Percentiles rank a stretch among this genome's conserved stretches.
Conservation (phyloP, 2,888 invertebrate genomes). For the Onchidella celtica region DNA sequence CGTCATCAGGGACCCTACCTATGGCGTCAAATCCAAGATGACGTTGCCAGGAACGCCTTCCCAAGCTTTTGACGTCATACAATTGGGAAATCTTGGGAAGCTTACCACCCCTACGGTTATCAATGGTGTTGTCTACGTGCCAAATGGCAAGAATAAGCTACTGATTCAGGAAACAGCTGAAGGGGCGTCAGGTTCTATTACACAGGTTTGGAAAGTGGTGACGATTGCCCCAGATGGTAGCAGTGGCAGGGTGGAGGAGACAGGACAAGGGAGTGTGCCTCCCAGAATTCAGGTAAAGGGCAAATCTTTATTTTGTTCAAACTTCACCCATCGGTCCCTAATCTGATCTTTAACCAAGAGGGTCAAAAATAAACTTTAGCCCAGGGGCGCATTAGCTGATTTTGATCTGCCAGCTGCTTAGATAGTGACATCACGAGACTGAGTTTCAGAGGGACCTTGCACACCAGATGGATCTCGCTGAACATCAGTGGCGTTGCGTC, state of each 20-base stretch:
- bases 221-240: conserved; percentile 1
- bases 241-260: conserved; percentile 23
- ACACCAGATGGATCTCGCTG: too few relatives aligned
- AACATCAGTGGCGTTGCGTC: too few relatives aligned
- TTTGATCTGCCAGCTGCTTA: too few relatives aligned
- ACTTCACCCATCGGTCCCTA: too few relatives aligned
- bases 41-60: background rate
- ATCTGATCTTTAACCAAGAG: too few relatives aligned
- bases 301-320: background rate
- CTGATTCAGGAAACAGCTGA: conserved; percentile 29
- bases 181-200: background rate
- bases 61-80: background rate
- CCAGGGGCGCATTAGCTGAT: too few relatives aligned
- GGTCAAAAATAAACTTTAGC: too few relatives aligned
- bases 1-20: conserved; percentile 31
- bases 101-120: conserved; percentile 16
- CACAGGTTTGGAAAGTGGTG: conserved; percentile 5
- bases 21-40: conserved; percentile 4
- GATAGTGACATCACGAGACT: too few relatives aligned
- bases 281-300: conserved; percentile 34
- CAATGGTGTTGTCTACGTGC: conserved; percentile 40
- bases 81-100: conserved; percentile 20
- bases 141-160: conserved; percentile 11
- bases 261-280: conserved; percentile 38
- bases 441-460: too few relatives aligned